A percentile compares a stretch with the other conserved stretches of the same genome.
Conservation (phyloP, 2,113 vertebrate genomes). For the Dasyurus viverrinus region DNA sequence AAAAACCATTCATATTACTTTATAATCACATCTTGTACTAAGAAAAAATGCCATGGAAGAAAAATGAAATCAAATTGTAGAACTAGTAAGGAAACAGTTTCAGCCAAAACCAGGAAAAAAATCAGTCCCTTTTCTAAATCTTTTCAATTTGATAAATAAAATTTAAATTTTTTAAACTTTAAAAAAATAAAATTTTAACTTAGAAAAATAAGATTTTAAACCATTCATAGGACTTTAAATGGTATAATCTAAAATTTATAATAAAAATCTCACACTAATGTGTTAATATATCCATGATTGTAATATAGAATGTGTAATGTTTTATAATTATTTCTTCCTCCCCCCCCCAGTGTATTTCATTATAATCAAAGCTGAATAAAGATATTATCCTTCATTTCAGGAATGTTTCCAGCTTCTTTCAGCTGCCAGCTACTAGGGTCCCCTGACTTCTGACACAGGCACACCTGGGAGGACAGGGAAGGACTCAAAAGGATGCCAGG, state of each 20-base stretch:
- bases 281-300: background rate
- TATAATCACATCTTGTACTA: background rate
- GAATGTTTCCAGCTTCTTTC: background rate
- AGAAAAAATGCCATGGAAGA: slow-evolving; percentile 20
- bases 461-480: background rate
- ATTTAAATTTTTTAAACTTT: background rate
- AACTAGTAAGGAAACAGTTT: background rate
- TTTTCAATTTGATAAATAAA: background rate
- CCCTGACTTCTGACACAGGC: background rate
- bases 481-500: background rate
- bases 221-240: slow-evolving; percentile 30
- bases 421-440: background rate
- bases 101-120: background rate
- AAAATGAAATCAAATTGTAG: slow-evolving; percentile 11
- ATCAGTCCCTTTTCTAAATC: background rate
- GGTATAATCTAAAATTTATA: slow-evolving; percentile 22
- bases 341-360: background rate
- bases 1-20: background rate
- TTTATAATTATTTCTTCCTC: background rate
- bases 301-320: background rate
- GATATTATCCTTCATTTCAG: background rate
- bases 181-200: slow-evolving; percentile 11
- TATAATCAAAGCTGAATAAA: background rate
- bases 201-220: slow-evolving; percentile 4
- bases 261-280: background rate